A percentile compares a stretch with the other conserved stretches of the same genome.
Evolutionary conservation across 1,140 invertebrate genomes (phyloP).

Genomic region (Eciton burchellii): DNA sequence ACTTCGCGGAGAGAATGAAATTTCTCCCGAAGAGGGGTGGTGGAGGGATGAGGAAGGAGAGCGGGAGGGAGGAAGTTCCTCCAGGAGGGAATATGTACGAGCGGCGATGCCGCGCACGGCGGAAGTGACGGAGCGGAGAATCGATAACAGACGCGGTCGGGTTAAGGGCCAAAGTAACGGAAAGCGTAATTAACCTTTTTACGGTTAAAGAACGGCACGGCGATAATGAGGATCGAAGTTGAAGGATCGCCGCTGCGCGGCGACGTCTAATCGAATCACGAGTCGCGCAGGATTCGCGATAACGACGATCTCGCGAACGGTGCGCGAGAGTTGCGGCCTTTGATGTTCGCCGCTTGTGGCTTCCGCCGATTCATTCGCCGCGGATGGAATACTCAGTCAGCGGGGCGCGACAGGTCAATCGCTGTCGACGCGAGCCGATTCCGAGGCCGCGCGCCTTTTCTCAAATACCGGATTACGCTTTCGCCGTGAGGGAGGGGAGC

Average conservation of each 20-base stretch:
- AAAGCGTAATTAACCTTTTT: constrained; percentile 61
- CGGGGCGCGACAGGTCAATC: not conserved
- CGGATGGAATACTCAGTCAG: not conserved
- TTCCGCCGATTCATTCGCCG: constrained; percentile 21
- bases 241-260: constrained; percentile 41
- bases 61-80: no score
- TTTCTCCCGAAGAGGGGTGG: no score
- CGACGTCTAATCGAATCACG: constrained; percentile 47
- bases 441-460: not conserved
- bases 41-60: no score
- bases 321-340: constrained; percentile 3
- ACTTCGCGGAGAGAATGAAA: constrained; percentile 42
- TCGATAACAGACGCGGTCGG: constrained; percentile 53
- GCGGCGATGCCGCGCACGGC: not conserved
- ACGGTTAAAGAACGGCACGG: constrained; percentile 33
- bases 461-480: constrained; percentile 27
- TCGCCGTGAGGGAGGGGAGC: not conserved
- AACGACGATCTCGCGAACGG: constrained; percentile 17
- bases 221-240: constrained; percentile 54
- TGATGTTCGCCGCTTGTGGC: not conserved
- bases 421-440: constrained; percentile 2
- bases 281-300: not conserved
- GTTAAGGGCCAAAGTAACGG: constrained; percentile 45
- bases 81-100: not conserved
- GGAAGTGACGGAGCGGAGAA: constrained; percentile 33